A percentile compares a stretch with the other conserved stretches of the same genome.
Conservation (phyloP, 2,113 vertebrate genomes). For the Gallinago media region DNA sequence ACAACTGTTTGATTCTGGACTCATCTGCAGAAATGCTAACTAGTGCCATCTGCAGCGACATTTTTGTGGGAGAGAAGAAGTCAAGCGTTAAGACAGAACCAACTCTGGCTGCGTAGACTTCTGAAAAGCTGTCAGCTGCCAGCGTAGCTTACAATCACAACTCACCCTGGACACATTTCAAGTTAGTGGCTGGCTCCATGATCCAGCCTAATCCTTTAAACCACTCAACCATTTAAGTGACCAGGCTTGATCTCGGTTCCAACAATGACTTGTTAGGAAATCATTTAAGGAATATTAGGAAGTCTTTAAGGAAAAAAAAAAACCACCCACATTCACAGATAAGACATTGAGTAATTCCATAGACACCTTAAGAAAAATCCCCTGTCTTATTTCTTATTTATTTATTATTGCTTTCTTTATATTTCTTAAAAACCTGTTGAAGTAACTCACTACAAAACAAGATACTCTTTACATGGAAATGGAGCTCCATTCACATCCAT, state of each 20-base stretch:
- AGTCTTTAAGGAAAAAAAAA: background rate
- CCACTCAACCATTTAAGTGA: background rate
- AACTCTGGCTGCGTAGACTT: background rate
- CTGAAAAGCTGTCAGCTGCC: conserved; percentile 8
- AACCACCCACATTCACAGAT: background rate
- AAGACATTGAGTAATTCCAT: background rate
- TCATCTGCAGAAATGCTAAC: background rate
- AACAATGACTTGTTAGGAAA: background rate
- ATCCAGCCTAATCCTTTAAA: background rate
- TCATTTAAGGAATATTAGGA: background rate
- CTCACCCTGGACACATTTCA: conserved; percentile 1
- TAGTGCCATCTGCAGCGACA: background rate
- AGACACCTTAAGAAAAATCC: background rate
- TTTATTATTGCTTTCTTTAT: background rate
- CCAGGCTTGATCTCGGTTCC: background rate
- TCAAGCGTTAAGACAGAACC: background rate
- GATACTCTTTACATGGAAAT: background rate
- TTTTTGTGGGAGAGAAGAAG: background rate
- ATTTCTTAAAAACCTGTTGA: background rate
- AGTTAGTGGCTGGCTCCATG: background rate
- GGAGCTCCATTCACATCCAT: background rate
- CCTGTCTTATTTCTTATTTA: background rate
- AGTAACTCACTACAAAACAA: background rate
- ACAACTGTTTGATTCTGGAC: background rate
- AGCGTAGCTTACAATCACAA: background rate